phyloP scores from a whole-genome alignment of 1,140 invertebrate species.

The Euwallacea similis region DNA sequence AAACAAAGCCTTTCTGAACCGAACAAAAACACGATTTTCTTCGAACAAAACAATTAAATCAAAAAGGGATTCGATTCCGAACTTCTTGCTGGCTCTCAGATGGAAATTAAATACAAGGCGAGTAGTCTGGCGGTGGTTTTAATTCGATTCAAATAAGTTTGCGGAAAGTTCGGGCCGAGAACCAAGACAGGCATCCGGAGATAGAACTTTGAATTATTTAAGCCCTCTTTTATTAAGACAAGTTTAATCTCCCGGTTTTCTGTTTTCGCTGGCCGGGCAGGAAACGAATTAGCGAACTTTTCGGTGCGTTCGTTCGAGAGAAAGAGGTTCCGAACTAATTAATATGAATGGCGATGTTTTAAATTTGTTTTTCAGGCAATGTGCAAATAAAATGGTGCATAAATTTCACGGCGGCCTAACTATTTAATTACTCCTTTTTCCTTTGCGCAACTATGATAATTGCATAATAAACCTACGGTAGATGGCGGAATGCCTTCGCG shows the following conservation, averaged over 20 bases:
- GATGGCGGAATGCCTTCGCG: slow-evolving; percentile 11
- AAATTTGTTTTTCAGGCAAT: not conserved
- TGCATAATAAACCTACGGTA: slow-evolving; percentile 17
- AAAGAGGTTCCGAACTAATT: slow-evolving; percentile 3
- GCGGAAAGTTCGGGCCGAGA: slow-evolving; percentile 14
- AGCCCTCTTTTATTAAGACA: slow-evolving; percentile 22
- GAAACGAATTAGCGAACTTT: not conserved
- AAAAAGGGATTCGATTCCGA: no score
- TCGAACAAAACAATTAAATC: no score
- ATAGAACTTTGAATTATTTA: slow-evolving; percentile 24
- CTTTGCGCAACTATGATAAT: slow-evolving; percentile 17
- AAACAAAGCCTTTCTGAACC: no score
- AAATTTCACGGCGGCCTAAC: not conserved
- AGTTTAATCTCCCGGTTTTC: slow-evolving; percentile 17
- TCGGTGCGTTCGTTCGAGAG: not conserved
- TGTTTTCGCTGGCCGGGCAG: slow-evolving; percentile 2
- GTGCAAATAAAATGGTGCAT: not conserved
- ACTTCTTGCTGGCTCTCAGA: no score
- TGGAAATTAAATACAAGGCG: slow-evolving; percentile 21
- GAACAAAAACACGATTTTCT: no score
- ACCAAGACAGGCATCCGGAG: slow-evolving; percentile 13
- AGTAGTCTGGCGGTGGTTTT: slow-evolving; percentile 12
- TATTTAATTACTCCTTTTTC: slow-evolving; percentile 7
- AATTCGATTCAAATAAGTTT: slow-evolving; percentile 21
- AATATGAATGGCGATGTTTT: not conserved